phyloP scores from a whole-genome alignment of 2,113 vertebrate species.

The Lampris megalopsis region DNA sequence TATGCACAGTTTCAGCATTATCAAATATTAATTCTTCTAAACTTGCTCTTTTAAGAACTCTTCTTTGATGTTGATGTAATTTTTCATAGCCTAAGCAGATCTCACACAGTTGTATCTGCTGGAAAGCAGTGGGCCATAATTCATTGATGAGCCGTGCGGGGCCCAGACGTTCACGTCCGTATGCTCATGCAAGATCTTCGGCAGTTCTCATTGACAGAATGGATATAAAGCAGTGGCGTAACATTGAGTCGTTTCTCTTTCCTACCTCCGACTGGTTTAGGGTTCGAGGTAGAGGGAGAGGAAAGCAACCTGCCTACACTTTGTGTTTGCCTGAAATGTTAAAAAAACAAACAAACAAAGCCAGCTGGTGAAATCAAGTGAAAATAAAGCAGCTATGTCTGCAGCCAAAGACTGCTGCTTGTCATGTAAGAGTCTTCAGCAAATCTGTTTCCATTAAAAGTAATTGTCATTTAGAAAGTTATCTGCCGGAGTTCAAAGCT shows the following conservation, averaged over 20 bases:
- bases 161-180: constrained; percentile 56
- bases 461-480: constrained; percentile 42
- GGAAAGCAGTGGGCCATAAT: constrained; percentile 71
- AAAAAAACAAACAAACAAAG: neutral
- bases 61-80: constrained; percentile 82
- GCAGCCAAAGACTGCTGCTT: neutral
- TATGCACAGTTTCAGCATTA: constrained; percentile 71
- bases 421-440: constrained; percentile 12
- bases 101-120: constrained; percentile 66
- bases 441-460: constrained; percentile 40
- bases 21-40: constrained; percentile 83
- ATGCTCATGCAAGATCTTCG: constrained; percentile 53
- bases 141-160: constrained; percentile 77
- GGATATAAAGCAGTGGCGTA: constrained; percentile 57
- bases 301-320: constrained; percentile 17
- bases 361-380: neutral
- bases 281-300: constrained; percentile 29
- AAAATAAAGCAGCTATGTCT: constrained; percentile 11
- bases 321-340: constrained; percentile 25
- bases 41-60: constrained; percentile 79
- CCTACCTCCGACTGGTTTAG: constrained; percentile 5
- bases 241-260: constrained; percentile 22
- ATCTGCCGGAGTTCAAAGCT: constrained; percentile 22
- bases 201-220: constrained; percentile 28
- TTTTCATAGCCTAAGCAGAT: constrained; percentile 76